phyloP scores from a whole-genome alignment of 2,113 vertebrate species.

The Pygathrix nemaeus region DNA sequence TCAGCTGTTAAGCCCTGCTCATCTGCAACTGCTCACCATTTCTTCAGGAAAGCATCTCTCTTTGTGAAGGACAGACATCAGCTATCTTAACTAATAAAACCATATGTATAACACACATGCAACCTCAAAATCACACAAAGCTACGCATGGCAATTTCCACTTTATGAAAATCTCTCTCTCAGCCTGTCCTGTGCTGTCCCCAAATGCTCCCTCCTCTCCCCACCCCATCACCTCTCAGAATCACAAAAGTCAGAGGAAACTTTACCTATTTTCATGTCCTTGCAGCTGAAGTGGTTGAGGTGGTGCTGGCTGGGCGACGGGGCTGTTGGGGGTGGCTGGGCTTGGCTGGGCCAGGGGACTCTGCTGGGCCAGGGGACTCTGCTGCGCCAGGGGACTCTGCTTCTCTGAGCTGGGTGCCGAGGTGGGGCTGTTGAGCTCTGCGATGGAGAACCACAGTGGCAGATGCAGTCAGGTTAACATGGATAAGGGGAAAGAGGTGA shows the following conservation, averaged over 20 bases:
- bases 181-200: not conserved
- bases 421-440: slow-evolving; percentile 94
- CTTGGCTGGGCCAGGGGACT: slow-evolving; percentile 82
- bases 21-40: not conserved
- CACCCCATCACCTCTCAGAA: not conserved
- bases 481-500: slow-evolving; percentile 60
- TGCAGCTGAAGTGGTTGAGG: slow-evolving; percentile 92
- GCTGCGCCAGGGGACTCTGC: slow-evolving; percentile 95
- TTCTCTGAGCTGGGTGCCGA: slow-evolving; percentile 96
- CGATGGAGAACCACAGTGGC: slow-evolving; percentile 59
- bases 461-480: slow-evolving; percentile 47
- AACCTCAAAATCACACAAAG: not conserved
- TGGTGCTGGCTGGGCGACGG: slow-evolving; percentile 83
- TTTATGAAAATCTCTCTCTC: not conserved
- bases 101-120: not conserved
- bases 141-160: not conserved
- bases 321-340: slow-evolving; percentile 85
- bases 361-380: slow-evolving; percentile 84
- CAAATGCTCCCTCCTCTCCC: not conserved
- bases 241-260: not conserved
- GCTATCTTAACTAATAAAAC: not conserved
- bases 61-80: not conserved
- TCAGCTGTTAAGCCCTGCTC: not conserved
- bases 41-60: not conserved
- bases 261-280: slow-evolving; percentile 94